Base-by-base conservation (phyloP, 2,797 vertebrate genomes). In the Lutjanus argentimaculatus region DNA sequence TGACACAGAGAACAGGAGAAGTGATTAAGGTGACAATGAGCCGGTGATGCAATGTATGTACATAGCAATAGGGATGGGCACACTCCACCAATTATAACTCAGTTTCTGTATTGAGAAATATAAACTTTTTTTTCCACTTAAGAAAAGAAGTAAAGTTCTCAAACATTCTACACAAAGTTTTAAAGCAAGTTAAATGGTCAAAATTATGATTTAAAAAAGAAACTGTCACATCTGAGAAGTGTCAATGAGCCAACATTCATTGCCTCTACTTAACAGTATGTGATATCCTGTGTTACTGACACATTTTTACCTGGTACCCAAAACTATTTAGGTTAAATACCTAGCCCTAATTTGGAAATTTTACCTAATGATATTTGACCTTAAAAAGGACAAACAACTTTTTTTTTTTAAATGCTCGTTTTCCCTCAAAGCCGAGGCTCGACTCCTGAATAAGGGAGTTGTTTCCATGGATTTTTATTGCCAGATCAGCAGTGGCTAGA, bases 361-460 rank as follows among this genome's bases (percentile, higher is more conserved):
- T 45, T 3, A 30, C 16, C 40, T 30, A 3, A 65, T 51, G 11
- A 48, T 2, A 49, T 51, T 25, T 16, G 4, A 36, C 42, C 58
- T 21, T 1, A 52, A 42, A 15, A 62, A 61, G 12, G 7, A 42
- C 8, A 8, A 30, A 30, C 25, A 30, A 2, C 4, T 30, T 30
- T 30, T 30, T 30, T n/a, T n/a, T n/a, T n/a, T n/a, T n/a, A n/a
- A 40, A 21, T 2, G 0, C 3, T 17, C 4, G 0, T 8, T n/a
- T 45, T 51, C 17, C 6, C 16, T 59, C 22, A 58, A 72, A 53
- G 13, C 22, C 6, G 66, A 67, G 48, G 17, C 42, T 12, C 4
- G 45, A 59, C 15, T 43, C 12, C 2, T 59, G 15, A n/a, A n/a
- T 7, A 52, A 13, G 2, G 2, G 21, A 42, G 19, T 1, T 48